A percentile compares a stretch with the other conserved stretches of the same genome.
Evolutionary conservation across 2,797 vertebrate genomes (phyloP).

Genomic region (Chaetophractus vellerosus): DNA sequence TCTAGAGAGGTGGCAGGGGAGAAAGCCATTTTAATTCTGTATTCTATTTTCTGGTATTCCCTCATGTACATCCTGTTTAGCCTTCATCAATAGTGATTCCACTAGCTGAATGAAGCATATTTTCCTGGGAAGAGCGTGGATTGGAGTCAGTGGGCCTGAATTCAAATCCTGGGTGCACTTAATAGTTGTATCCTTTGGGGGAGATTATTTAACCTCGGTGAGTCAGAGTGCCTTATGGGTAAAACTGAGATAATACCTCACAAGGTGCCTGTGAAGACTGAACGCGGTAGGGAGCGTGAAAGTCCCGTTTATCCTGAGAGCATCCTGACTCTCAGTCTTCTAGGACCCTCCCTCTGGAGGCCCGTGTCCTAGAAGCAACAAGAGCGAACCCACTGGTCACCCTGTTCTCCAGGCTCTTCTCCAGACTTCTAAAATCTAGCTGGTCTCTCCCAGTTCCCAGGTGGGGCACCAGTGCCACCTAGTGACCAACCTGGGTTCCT

Average conservation of each 20-base stretch:
- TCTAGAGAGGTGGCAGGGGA: not conserved
- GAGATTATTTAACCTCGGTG: constrained; percentile 49
- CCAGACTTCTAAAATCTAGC: not conserved
- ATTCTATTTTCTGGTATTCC: not conserved
- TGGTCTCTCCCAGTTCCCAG: not conserved
- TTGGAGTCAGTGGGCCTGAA: constrained; percentile 22
- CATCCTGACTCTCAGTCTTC: not conserved
- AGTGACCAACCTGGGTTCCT: not conserved
- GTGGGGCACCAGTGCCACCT: constrained; percentile 67
- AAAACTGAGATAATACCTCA: not conserved
- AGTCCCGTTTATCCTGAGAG: not conserved
- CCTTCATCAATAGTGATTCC: not conserved
- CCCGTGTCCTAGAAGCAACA: not conserved
- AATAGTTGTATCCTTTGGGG: not conserved
- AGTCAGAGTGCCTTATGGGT: not conserved
- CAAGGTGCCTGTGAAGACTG: not conserved
- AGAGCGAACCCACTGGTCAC: not conserved
- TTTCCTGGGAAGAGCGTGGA: constrained; percentile 12
- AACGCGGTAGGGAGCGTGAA: not conserved
- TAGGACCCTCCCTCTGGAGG: not conserved
- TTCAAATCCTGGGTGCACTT: constrained; percentile 5
- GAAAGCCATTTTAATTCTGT: not conserved
- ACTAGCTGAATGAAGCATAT: not conserved
- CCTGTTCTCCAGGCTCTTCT: not conserved
- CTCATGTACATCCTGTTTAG: not conserved